Evolutionary conservation across 2,888 invertebrate species (phyloP).

Genomic region (Leptinotarsa tumamoca): DNA sequence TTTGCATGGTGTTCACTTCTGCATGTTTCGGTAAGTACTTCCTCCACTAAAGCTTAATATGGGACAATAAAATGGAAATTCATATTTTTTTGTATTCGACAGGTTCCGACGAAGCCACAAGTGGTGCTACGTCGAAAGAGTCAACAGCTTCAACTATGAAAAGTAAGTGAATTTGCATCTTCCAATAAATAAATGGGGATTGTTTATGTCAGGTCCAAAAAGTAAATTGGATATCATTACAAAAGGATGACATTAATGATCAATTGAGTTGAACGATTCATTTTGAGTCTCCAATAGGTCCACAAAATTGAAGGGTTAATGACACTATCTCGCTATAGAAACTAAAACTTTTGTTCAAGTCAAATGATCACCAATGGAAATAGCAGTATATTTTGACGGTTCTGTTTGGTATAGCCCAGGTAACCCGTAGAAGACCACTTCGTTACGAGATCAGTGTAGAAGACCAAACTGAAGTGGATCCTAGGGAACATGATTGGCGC

Average conservation of each 20-base stretch:
- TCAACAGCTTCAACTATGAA: slow-evolving; percentile 18
- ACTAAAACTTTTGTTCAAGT: slow-evolving; percentile 18
- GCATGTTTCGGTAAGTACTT: slow-evolving; percentile 48
- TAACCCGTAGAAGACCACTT: slow-evolving; percentile 65
- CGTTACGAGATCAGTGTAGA: slow-evolving; percentile 70
- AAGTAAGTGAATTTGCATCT: slow-evolving; percentile 22
- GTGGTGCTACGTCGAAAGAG: slow-evolving; percentile 16
- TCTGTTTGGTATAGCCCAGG: slow-evolving; percentile 59
- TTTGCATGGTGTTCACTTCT: slow-evolving; percentile 51
- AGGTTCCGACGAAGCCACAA: slow-evolving; percentile 22
- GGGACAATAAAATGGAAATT: no score
- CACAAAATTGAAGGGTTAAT: background rate
- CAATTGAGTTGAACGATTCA: slow-evolving; percentile 3
- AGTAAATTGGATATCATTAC: background rate
- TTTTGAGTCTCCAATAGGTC: background rate
- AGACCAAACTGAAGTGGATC: slow-evolving; percentile 70
- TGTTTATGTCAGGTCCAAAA: background rate
- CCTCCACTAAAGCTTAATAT: background rate
- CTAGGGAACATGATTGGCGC: slow-evolving; percentile 70
- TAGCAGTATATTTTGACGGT: slow-evolving; percentile 43
- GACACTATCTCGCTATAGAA: no score
- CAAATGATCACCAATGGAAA: slow-evolving; percentile 25
- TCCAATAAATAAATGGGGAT: background rate
- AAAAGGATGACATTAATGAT: background rate
- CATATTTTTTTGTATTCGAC: slow-evolving; percentile 1